Conservation (phyloP, 2,888 invertebrate species). For the Nemurella pictetii region DNA sequence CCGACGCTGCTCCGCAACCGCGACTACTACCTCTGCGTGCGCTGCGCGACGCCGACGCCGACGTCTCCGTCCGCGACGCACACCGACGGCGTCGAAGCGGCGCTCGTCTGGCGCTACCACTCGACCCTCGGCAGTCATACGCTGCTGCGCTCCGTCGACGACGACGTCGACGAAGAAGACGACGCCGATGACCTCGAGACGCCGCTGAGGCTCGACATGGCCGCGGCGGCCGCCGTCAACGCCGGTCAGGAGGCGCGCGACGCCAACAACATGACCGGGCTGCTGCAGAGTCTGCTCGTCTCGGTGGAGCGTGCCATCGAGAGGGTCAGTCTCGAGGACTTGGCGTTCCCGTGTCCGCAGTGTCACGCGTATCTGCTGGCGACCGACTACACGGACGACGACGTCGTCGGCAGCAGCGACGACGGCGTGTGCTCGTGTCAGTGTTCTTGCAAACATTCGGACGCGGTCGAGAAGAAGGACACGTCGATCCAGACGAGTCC, state of each 20-base stretch:
- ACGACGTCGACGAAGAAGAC: slow-evolving; percentile 41
- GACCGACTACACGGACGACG: slow-evolving; percentile 41
- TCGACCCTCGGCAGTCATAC: slow-evolving; percentile 49
- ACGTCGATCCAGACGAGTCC: slow-evolving; percentile 57
- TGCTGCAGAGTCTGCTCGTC: slow-evolving; percentile 66
- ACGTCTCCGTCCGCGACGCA: neutral
- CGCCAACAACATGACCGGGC: slow-evolving; percentile 62
- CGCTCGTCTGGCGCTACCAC: slow-evolving; percentile 50
- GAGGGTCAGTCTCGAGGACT: slow-evolving; percentile 66
- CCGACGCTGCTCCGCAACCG: slow-evolving; percentile 62
- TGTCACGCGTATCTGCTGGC: slow-evolving; percentile 50
- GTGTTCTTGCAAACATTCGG: slow-evolving; percentile 12
- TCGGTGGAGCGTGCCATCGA: slow-evolving; percentile 71
- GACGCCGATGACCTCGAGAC: slow-evolving; percentile 47
- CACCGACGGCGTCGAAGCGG: slow-evolving; percentile 32
- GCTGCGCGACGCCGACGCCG: slow-evolving; percentile 39
- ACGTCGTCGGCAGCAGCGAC: slow-evolving; percentile 42
- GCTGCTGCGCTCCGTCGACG: slow-evolving; percentile 39
- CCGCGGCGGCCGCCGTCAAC: slow-evolving; percentile 46
- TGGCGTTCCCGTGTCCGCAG: slow-evolving; percentile 63
- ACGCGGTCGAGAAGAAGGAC: slow-evolving; percentile 47
- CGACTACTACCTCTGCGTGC: slow-evolving; percentile 68
- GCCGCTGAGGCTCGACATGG: slow-evolving; percentile 48
- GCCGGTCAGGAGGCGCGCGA: slow-evolving; percentile 44
- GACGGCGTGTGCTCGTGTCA: slow-evolving; percentile 34